Evolutionary conservation across 2,888 invertebrate species (phyloP), one percentile per base, ranked within the genome.

Genomic region (Chouioia cunea): DNA sequence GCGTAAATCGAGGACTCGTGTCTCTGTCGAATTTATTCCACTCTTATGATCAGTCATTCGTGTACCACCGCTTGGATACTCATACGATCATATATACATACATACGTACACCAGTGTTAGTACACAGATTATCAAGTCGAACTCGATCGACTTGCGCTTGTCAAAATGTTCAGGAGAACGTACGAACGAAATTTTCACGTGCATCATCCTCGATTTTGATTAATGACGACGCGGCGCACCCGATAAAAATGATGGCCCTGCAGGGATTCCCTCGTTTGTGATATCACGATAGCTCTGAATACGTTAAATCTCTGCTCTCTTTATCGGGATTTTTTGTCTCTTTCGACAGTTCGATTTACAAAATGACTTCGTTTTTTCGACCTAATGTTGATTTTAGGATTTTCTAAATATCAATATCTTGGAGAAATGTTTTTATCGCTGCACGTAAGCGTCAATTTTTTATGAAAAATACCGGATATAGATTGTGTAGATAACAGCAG

Each of bases 1-100:
- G 22, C 56, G 60, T 70, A 70, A 65, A 70, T 65, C 65, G 65
- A 44, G 44, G 52, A 53, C 44, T 23, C 15, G 46, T 47, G 22
- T 57, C 36, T 22, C 14, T 54, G 54, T 54, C 62, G 48, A 59
- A 18, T 56, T 48, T n/a, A 15, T 8, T 18, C 20, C 15, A 0
- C 27, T 48, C 16, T 36, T n/a, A 23, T n/a, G 15, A 20, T 15
- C 59, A 22, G 2, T 52, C 56, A 57, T 44, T 48, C 50, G 68
- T 57, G 27, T 16, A 50, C 43, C 44, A n/a, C 52, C 44, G 14
- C 52, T 50, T 12, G 6, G 36, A 1, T 12, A 10, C 36, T 10
- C 36, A 12, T 36, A 10, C 36, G 36, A 36, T 10, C 36, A 12
- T 36, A 36, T 36, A 36, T 36, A 36, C 36, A 27, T 27, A 36